Evolutionary conservation across 2,888 invertebrate species (phyloP), one percentile per base, ranked within the genome.

Genomic region (Scaeva pyrastri): DNA sequence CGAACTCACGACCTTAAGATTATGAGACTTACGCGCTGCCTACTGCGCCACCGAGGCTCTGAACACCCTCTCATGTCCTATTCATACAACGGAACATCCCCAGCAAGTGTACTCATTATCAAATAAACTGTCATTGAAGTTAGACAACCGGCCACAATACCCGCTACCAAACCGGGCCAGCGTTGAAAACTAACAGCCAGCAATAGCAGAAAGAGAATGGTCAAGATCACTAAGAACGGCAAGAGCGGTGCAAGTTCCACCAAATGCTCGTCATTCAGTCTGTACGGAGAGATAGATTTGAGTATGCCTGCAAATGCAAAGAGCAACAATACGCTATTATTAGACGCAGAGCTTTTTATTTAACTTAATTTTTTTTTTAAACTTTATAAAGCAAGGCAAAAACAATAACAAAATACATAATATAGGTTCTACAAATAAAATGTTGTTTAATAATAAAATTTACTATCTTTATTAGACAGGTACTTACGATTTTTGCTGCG

Each of bases 111-210:
- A 39, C 77, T 58, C 82, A 82, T 78, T 11, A 89, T 71, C 14
- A 89, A 76, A 62, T 89, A 89, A 66, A 89, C 82, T n/a, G 89
- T 88, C 45, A 87, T 64, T 11, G 88, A 88, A 14, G 89, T 89
- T 36, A 89, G 74, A 60, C 88, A 89, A 10, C 89, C 89, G 19
- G 89, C 89, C 11, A 89, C 71, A 19, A 89, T 85, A n/a, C 89
- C 89, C n/a, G 88, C 89, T 26, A 88, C 83, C 45, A 89, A 39
- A 21, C 89, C 89, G 0, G 89, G 89, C 89, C 89, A 89, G 12
- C 89, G 80, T 10, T 89, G 88, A 84, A 89, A 90, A 7, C 89
- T 86, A 10, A 90, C 84, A 12, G 89, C 74, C 4, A 89, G 81
- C 48, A 89, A 89, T 23, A 89, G 66, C 50, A 89, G 75, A 14